These are phyloP conservation scores for Bathybates hornii DNA, from an alignment of 2,113 vertebrate genomes.

Conservation along the genomic window DNA sequence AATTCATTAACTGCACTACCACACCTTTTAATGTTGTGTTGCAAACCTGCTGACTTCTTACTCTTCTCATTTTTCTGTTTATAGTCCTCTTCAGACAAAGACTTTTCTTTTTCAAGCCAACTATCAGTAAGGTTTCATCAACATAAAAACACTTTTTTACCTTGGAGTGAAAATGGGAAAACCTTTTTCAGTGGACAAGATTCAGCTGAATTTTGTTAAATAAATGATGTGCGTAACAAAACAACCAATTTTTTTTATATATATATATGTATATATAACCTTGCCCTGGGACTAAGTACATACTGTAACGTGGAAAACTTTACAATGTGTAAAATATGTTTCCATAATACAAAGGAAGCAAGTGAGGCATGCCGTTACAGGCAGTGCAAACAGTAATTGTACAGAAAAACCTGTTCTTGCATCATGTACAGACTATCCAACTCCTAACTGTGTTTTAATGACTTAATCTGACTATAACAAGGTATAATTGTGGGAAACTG, in stretches of 20 bases:
- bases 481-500: background rate
- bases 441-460: background rate
- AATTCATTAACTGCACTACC: slow-evolving; percentile 83
- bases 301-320: background rate
- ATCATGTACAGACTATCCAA: background rate
- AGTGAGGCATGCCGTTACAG: slow-evolving; percentile 75
- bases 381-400: slow-evolving; percentile 46
- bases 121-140: background rate
- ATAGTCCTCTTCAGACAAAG: background rate
- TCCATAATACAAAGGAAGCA: slow-evolving; percentile 73
- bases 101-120: background rate
- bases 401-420: slow-evolving; percentile 48
- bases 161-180: slow-evolving; percentile 5
- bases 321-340: background rate
- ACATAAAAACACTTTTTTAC: background rate
- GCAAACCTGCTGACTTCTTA: slow-evolving; percentile 78
- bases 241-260: background rate
- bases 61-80: slow-evolving; percentile 17
- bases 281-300: background rate
- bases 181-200: slow-evolving; percentile 22
- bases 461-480: background rate
- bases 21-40: slow-evolving; percentile 77
- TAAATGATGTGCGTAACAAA: background rate
- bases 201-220: background rate
- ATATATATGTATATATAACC: background rate